Evolutionary conservation across 2,888 invertebrate genomes (phyloP).

Genomic region (Ophioninae sp.): DNA sequence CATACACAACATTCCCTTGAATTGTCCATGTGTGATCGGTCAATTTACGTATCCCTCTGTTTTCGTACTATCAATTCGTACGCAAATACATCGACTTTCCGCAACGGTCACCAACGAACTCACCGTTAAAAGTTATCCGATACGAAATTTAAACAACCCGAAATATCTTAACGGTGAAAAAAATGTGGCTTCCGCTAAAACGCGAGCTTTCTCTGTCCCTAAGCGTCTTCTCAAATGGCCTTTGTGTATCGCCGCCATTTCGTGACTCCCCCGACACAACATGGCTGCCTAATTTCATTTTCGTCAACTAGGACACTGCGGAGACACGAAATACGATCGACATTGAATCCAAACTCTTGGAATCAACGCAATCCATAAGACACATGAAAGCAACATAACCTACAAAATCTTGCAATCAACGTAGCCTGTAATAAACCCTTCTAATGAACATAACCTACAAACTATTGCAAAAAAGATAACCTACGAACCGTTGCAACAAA

Average conservation of each 20-base stretch:
- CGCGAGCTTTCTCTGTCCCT: background rate
- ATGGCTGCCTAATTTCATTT: background rate
- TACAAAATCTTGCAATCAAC: no score
- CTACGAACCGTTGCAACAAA: no score
- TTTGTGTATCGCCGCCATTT: background rate
- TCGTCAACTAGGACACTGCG: background rate
- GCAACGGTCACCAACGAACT: constrained; percentile 21
- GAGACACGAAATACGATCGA: no score
- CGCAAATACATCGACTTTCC: constrained; percentile 43
- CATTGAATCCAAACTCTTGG: no score
- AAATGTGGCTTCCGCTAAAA: background rate
- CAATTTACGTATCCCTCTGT: constrained; percentile 58
- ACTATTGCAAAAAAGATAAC: no score
- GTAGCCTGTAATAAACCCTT: no score
- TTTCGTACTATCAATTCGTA: constrained; percentile 56
- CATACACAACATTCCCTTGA: constrained; percentile 40
- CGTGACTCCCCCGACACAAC: background rate
- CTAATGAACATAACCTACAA: no score
- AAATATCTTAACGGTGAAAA: background rate
- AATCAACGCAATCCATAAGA: no score
- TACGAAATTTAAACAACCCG: background rate
- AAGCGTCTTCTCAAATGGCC: background rate
- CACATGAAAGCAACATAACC: no score
- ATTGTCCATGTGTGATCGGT: constrained; percentile 48
- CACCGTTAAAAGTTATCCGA: background rate